phyloP scores from a whole-genome alignment of 2,797 vertebrate genomes.

The Onychomys torridus region DNA sequence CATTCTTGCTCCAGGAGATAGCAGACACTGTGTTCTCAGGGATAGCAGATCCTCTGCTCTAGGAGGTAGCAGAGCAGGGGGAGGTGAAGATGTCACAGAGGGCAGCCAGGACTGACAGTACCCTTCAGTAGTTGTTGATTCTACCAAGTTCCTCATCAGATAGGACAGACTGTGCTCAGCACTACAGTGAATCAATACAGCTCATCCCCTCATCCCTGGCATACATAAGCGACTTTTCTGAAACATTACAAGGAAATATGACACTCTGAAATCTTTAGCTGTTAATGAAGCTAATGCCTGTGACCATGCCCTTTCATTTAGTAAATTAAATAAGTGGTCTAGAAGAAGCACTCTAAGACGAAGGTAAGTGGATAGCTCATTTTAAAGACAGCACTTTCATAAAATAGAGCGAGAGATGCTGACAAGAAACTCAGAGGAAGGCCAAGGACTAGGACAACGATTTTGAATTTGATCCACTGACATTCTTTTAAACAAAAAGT shows the following conservation, averaged over 20 bases:
- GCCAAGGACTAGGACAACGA: conserved; percentile 27
- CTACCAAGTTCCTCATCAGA: not conserved
- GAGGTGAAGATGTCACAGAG: not conserved
- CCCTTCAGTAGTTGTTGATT: not conserved
- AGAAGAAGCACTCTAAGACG: conserved; percentile 49
- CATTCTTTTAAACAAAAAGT: conserved; percentile 56
- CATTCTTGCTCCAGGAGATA: not conserved
- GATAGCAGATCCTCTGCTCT: not conserved
- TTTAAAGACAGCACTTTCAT: conserved; percentile 53
- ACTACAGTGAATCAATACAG: conserved; percentile 29
- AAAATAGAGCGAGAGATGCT: conserved; percentile 40
- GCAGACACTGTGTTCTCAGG: too few relatives aligned
- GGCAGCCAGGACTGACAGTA: not conserved
- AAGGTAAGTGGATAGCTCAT: conserved; percentile 23
- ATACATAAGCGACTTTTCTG: not conserved
- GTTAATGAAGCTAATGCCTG: conserved; percentile 37
- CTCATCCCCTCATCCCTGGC: not conserved
- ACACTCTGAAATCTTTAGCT: conserved; percentile 47
- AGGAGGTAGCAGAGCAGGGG: not conserved
- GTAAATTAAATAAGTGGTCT: conserved; percentile 38
- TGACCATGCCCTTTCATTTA: conserved; percentile 39
- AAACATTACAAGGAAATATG: conserved; percentile 50
- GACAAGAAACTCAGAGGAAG: conserved; percentile 24
- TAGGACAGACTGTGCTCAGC: not conserved
- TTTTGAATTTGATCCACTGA: conserved; percentile 47